Percentiles rank a stretch among this genome's conserved stretches.
phyloP scores from a whole-genome alignment of 2,888 invertebrate species.

The Ichneumoninae sp. region DNA sequence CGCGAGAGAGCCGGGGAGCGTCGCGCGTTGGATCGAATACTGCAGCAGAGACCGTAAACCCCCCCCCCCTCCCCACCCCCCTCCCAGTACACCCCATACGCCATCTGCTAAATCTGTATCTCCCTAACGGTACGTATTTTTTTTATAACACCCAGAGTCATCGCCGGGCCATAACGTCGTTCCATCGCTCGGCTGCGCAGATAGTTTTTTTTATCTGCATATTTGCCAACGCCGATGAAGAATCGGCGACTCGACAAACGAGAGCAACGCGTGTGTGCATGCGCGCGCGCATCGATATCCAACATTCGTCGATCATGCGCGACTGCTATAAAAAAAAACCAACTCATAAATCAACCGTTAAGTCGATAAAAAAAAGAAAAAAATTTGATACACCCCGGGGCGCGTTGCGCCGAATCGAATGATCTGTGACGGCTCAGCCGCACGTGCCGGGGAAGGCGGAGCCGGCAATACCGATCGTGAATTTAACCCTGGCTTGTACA shows the following conservation, averaged over 20 bases:
- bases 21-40: conserved; percentile 29
- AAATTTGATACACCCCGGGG: not conserved
- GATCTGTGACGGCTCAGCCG: not conserved
- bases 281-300: not conserved
- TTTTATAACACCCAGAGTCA: conserved; percentile 23
- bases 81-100: conserved; percentile 17
- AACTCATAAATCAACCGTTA: not conserved
- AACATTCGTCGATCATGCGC: not conserved
- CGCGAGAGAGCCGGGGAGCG: not conserved
- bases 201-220: not conserved
- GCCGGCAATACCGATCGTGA: conserved; percentile 22
- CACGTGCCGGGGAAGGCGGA: not conserved
- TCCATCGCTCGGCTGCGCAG: not conserved
- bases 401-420: conserved; percentile 7
- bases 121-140: conserved; percentile 59
- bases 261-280: not conserved
- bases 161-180: not conserved
- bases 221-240: not conserved
- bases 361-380: conserved; percentile 6
- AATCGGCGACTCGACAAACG: not conserved
- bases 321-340: not conserved
- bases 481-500: not conserved
- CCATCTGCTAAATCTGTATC: conserved; percentile 69
- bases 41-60: conserved; percentile 56
- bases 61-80: too few species aligned